Evolutionary conservation across 2,888 invertebrate species (phyloP).

Genomic region (Drosophila sordidula): DNA sequence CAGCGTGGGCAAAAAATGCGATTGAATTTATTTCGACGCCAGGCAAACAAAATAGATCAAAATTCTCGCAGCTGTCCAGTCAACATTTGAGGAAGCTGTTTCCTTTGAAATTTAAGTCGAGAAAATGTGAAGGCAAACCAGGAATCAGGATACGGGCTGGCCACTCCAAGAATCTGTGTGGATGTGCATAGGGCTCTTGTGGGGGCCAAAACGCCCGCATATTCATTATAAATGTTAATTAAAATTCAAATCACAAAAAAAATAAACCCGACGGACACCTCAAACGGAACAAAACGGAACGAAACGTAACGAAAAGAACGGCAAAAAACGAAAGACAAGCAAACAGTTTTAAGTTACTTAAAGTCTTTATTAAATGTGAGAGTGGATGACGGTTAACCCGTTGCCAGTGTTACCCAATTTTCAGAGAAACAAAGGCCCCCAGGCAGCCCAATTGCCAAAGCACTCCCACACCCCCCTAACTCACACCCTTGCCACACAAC

Average conservation of each 20-base stretch:
- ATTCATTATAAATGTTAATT: conserved; percentile 74
- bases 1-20: background rate
- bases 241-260: conserved; percentile 72
- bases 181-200: background rate
- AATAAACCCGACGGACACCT: conserved; percentile 24
- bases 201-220: conserved; percentile 39
- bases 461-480: conserved; percentile 7
- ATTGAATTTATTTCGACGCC: background rate
- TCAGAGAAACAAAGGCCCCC: conserved; percentile 17
- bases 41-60: conserved; percentile 5
- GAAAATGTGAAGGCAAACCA: conserved; percentile 13
- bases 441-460: conserved; percentile 25
- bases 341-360: conserved; percentile 81
- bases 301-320: conserved; percentile 13
- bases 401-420: conserved; percentile 37
- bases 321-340: conserved; percentile 58
- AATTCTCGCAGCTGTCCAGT: conserved; percentile 18
- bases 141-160: background rate
- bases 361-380: conserved; percentile 76
- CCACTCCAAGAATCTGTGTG: background rate
- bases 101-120: conserved; percentile 31
- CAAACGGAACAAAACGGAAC: conserved; percentile 21
- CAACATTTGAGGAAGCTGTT: conserved; percentile 6
- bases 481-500: background rate
- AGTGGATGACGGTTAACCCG: conserved; percentile 77